A percentile compares a stretch with the other conserved stretches of the same genome.
Conservation (phyloP, 2,113 vertebrate genomes). For the Lethenteron camtschaticum region DNA sequence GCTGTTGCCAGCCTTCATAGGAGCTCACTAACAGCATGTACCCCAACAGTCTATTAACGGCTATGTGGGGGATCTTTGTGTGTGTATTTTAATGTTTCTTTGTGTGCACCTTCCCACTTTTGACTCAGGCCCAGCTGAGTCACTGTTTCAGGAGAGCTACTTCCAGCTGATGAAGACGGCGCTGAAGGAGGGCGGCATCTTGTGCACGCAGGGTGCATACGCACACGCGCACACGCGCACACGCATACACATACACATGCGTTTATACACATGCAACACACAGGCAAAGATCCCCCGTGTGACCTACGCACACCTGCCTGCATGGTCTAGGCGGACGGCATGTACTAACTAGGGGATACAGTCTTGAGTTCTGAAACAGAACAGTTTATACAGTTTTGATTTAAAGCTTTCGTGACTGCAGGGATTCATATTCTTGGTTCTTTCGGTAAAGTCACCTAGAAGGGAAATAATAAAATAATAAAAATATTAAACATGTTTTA, state of each 20-base stretch:
- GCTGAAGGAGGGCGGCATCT: conserved; percentile 56
- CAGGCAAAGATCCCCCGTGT: neutral
- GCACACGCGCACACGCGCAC: too few species aligned
- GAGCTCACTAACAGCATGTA: neutral
- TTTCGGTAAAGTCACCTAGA: too few species aligned
- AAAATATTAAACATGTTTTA: neutral
- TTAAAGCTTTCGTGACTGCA: neutral
- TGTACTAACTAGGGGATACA: neutral
- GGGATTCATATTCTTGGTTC: too few species aligned
- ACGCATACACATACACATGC: too few species aligned
- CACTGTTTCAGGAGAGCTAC: conserved; percentile 89
- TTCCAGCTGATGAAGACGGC: conserved; percentile 94
- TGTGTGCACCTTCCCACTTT: neutral
- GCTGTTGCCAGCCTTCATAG: too few species aligned
- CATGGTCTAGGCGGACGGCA: neutral
- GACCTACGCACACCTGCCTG: neutral
- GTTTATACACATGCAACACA: too few species aligned
- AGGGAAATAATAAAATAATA: neutral
- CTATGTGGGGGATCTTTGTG: neutral
- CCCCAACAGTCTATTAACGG: neutral
- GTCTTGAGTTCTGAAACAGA: conserved; percentile 2
- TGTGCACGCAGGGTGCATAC: conserved; percentile 68
- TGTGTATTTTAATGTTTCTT: neutral
- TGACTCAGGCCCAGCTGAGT: conserved; percentile 64
- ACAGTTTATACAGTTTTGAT: too few species aligned